phyloP scores from a whole-genome alignment of 2,113 vertebrate species.

The Zingel zingel region DNA sequence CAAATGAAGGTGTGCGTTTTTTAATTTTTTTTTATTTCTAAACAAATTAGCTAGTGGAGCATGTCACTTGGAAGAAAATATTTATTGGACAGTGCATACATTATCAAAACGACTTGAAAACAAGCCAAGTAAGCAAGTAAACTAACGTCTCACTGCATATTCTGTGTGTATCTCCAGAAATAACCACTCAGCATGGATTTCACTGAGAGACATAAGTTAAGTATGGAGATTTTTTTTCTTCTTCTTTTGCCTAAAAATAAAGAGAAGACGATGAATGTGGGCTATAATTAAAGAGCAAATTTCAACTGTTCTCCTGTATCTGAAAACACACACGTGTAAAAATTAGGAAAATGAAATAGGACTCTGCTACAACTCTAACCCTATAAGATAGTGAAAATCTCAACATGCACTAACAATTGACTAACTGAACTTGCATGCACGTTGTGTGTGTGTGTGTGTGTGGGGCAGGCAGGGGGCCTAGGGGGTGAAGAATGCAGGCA shows the following conservation, averaged over 20 bases:
- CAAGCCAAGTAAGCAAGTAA: neutral
- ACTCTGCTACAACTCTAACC: neutral
- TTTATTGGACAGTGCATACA: conserved; percentile 47
- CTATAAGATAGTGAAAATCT: conserved; percentile 22
- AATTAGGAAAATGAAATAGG: neutral
- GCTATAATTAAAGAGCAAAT: neutral
- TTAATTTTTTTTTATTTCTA: conserved; percentile 14
- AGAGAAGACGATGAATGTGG: neutral
- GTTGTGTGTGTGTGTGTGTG: conserved; percentile 26
- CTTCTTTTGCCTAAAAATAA: neutral
- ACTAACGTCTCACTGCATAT: conserved; percentile 17
- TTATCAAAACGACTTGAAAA: conserved; percentile 37
- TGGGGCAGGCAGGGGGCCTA: conserved; percentile 32
- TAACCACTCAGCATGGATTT: conserved; percentile 1
- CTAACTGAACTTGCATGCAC: neutral
- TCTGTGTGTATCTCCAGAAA: neutral
- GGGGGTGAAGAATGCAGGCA: conserved; percentile 75
- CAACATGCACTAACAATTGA: conserved; percentile 11
- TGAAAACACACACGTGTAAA: neutral
- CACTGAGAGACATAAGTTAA: neutral
- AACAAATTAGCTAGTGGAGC: conserved; percentile 34
- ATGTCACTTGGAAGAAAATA: conserved; percentile 49
- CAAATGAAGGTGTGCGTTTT: conserved; percentile 23
- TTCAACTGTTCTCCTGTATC: neutral
- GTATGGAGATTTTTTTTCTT: too few relatives aligned